These are phyloP conservation scores for Aplysina aerophoba DNA, from an alignment of 37 sponge, comb jelly and placozoan genomes.

Conservation along the genomic window DNA sequence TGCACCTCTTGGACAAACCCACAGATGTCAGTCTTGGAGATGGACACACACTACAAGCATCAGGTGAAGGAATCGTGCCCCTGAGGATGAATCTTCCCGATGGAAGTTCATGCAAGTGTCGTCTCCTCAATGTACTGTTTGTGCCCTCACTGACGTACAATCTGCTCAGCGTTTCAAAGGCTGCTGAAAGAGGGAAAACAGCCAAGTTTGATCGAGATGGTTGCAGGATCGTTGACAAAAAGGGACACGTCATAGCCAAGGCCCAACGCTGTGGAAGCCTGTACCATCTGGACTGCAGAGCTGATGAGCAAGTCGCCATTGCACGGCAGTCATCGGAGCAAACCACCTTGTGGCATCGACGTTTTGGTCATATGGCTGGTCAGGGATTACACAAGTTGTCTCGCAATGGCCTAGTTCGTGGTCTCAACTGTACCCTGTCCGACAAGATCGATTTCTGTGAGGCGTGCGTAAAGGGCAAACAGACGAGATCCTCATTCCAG, in stretches of 20 bases:
- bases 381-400: conserved; percentile 50
- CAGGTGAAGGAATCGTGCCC: conserved; percentile 1
- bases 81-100: conserved; percentile 30
- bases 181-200: conserved; percentile 37
- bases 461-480: conserved; percentile 59
- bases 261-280: conserved; percentile 57
- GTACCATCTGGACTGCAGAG: conserved; percentile 40
- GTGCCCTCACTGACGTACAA: conserved; percentile 41
- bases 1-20: too few species aligned
- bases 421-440: conserved; percentile 46
- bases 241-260: conserved; percentile 29
- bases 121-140: conserved; percentile 48
- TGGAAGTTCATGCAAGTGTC: conserved; percentile 43
- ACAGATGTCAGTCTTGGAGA: conserved; percentile 54
- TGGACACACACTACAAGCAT: conserved; percentile 37
- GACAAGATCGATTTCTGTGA: conserved; percentile 55
- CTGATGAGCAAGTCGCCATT: neutral
- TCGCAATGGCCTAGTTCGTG: conserved; percentile 42
- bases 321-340: neutral
- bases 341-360: conserved; percentile 60
- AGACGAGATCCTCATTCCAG: conserved; percentile 39
- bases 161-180: conserved; percentile 57
- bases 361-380: conserved; percentile 54
- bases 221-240: conserved; percentile 35
- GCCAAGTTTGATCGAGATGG: conserved; percentile 39